phyloP scores from a whole-genome alignment of 92 coral and sea anemone species.

The Parazoanthus atlanticus region DNA sequence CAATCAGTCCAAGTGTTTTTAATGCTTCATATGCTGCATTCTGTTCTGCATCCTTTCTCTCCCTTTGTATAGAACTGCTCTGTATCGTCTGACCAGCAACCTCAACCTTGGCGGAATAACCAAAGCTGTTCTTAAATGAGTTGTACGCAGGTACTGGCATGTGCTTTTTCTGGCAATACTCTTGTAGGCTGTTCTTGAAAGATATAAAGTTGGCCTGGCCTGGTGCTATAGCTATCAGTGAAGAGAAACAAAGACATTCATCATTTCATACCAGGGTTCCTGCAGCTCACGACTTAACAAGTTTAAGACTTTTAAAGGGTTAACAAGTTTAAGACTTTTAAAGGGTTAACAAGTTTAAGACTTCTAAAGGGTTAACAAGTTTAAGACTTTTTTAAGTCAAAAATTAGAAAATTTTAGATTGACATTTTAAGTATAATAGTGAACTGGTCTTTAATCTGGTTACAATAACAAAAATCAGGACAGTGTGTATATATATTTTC shows the following conservation, averaged over 20 bases:
- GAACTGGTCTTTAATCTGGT: too few relatives aligned
- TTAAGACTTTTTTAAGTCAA: too few relatives aligned
- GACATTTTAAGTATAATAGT: too few relatives aligned
- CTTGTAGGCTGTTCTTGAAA: conserved; percentile 96
- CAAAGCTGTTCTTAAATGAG: conserved; percentile 64
- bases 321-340: too few relatives aligned
- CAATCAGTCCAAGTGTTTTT: conserved; percentile 68
- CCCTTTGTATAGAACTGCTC: conserved; percentile 69
- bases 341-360: too few relatives aligned
- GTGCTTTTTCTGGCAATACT: conserved; percentile 86
- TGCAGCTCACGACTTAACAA: too few relatives aligned
- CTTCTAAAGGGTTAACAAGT: too few relatives aligned
- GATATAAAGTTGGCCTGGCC: conserved; percentile 84
- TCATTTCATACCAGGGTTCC: neutral
- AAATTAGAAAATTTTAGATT: too few relatives aligned
- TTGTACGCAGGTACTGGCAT: conserved; percentile 76
- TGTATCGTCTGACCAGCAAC: conserved; percentile 63
- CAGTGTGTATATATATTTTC: too few relatives aligned
- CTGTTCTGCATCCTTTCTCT: conserved; percentile 88
- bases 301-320: too few relatives aligned
- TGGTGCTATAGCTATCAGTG: conserved; percentile 63
- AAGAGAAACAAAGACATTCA: neutral
- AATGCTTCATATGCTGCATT: conserved; percentile 85
- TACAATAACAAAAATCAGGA: too few relatives aligned
- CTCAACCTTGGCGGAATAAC: conserved; percentile 74